phyloP scores from a whole-genome alignment of 1,140 invertebrate genomes.

The Drosophila eugracilis region DNA sequence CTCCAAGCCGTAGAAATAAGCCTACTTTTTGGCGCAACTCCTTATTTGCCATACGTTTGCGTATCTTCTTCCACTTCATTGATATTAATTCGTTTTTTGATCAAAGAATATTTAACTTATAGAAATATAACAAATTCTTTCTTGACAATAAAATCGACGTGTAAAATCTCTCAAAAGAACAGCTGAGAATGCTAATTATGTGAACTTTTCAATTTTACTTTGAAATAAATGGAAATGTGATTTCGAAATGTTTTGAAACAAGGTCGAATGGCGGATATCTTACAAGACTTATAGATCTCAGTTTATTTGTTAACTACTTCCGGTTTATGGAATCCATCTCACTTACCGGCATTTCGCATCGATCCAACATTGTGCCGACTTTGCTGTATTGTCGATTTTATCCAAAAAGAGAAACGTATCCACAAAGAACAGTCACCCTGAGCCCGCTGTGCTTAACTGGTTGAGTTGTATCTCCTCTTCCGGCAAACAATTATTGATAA shows the following conservation, averaged over 20 bases:
- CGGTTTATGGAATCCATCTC: not conserved
- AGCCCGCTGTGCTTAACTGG: constrained; percentile 50
- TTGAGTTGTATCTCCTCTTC: constrained; percentile 56
- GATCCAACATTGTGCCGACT: constrained; percentile 77
- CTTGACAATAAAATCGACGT: not conserved
- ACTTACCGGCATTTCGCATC: constrained; percentile 85
- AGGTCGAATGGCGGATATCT: too few relatives aligned
- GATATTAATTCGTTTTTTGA: not conserved
- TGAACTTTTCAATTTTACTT: too few relatives aligned
- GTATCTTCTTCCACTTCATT: constrained; percentile 28
- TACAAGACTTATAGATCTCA: not conserved
- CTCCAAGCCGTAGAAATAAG: not conserved
- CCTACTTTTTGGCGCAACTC: constrained; percentile 23
- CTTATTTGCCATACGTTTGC: not conserved
- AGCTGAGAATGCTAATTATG: too few relatives aligned
- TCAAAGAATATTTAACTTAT: not conserved
- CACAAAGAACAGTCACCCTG: constrained; percentile 37
- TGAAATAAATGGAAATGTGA: too few relatives aligned
- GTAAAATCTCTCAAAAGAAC: not conserved
- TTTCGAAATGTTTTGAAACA: not conserved
- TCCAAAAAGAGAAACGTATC: constrained; percentile 49
- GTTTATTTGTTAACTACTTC: not conserved
- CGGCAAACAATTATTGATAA: constrained; percentile 60
- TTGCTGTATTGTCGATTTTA: constrained; percentile 46
- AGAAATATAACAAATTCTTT: constrained; percentile 2